Conservation (phyloP, 2,888 invertebrate genomes). For the Trachelus iudaicus region DNA sequence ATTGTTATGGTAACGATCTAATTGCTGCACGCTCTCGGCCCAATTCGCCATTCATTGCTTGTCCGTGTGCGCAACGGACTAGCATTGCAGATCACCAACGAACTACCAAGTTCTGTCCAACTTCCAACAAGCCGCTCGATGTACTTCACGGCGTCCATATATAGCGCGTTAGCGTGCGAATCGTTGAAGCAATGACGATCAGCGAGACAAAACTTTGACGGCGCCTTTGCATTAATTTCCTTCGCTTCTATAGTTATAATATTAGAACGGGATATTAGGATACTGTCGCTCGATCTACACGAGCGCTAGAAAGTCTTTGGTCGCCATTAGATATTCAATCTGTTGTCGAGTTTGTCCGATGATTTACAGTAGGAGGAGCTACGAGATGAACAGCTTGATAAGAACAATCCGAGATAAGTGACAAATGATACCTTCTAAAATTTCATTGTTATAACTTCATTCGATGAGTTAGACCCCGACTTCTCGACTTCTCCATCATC, state of each 20-base stretch:
- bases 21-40: slow-evolving; percentile 34
- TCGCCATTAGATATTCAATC: slow-evolving; percentile 51
- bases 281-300: neutral
- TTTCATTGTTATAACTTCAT: slow-evolving; percentile 48
- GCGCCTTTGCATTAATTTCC: neutral
- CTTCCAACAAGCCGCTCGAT: neutral
- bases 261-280: neutral
- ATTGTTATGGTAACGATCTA: slow-evolving; percentile 52
- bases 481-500: neutral
- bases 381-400: slow-evolving; percentile 36
- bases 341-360: slow-evolving; percentile 49
- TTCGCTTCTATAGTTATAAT: neutral
- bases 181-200: neutral
- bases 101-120: neutral
- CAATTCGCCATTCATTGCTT: neutral
- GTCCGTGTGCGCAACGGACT: neutral
- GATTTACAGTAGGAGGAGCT: slow-evolving; percentile 40
- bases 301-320: neutral
- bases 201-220: neutral
- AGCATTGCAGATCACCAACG: neutral
- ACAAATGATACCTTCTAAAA: slow-evolving; percentile 46
- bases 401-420: slow-evolving; percentile 41
- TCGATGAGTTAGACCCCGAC: slow-evolving; percentile 9
- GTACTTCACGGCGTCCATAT: neutral
- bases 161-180: neutral